Base-by-base conservation (phyloP, 2,888 invertebrate species). In the Calameuta idolon region DNA sequence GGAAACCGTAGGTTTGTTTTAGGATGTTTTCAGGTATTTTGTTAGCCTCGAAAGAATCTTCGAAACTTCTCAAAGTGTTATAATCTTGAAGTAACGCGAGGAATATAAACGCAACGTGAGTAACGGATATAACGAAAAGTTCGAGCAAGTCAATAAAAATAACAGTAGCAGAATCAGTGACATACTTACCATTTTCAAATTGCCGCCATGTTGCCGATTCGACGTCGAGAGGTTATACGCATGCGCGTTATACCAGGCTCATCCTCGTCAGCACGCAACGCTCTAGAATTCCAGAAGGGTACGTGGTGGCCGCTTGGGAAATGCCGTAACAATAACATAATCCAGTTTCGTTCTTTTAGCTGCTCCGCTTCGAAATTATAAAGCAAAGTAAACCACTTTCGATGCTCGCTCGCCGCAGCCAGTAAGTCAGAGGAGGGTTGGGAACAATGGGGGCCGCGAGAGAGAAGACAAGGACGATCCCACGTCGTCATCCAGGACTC, bases 401-500 rank as follows among this genome's bases (percentile, higher is more conserved):
- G 89, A 88, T 89, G 85, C 83, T 84, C 81, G 85, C 81, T 31
- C 34, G 23, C 4, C 74, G 74, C 74, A 31, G 74, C 34, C 74
- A 33, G 81, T 83, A 81, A 80, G 81, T 79, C 84, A 81, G 79
- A 80, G 76, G 69, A 79, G 80, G 76, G 55, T 55, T 55, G 55
- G 80, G 80, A 88, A 90, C 90, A 91, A 91, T 90, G 82, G 88
- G 87, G 88, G 89, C 90, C 90, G 90, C 90, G 91, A 89, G 91
- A 91, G 90, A 84, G 81, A 87, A 88, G 85, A 87, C 91, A 91
- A 91, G 91, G 91, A 90, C 91, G 91, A 90, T 91, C 91, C 88
- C 91, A 91, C 90, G 91, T 88, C 86, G 78, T 55, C 35, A 34
- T 78, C 78, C 68, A 34, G 55, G 34, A 55, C 71, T 78, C 78